Evolutionary conservation across 2,888 invertebrate species (phyloP), one percentile per base, ranked within the genome.

Genomic region (Drosophila mimica): DNA sequence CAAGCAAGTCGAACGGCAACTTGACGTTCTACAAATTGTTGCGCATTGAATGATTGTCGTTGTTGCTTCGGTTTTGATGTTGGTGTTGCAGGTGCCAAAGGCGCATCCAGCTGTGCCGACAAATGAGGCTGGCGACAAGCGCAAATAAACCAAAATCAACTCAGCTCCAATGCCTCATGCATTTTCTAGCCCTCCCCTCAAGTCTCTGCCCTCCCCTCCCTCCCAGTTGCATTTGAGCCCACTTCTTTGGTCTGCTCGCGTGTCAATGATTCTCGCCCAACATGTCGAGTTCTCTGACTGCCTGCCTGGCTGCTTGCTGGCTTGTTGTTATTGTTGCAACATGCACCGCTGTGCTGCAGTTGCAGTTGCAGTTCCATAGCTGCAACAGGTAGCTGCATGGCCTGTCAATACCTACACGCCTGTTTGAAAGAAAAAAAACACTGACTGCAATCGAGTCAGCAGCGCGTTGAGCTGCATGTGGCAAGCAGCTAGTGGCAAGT

Each of bases 101-200:
- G 73, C 66, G 88, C 87, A 76, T 90, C 85, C 85, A 90, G 85
- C 85, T 90, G 85, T 89, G 85, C 85, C 87, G 88, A 86, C 85
- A 86, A 86, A 86, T 86, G 90, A 85, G 74, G 63, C 85, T 78
- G 89, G 90, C 88, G 85, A 86, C 85, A 90, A 86, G 89, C 90
- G 85, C 89, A 90, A 86, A 90, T 89, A 86, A 90, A 89, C 89
- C 87, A 89, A 90, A 86, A 89, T 86, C 90, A 90, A 76, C 68
- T 81, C 81, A 25, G 25, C 25, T 25, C 25, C 25, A 66, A 72
- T 87, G 58, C 74, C 65, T 54, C 80, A 81, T 79, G 70, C 70
- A 62, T 56, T 20, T 43, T 30, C 34, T 7, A 49, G 46, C 67
- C 43, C 15, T 13, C 46, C 13, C 46, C 46, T 0, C 40, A 36